Percentiles rank a stretch among this genome's conserved stretches.
Evolutionary conservation across 1,140 invertebrate genomes (phyloP).

Genomic region (Eciton burchellii): DNA sequence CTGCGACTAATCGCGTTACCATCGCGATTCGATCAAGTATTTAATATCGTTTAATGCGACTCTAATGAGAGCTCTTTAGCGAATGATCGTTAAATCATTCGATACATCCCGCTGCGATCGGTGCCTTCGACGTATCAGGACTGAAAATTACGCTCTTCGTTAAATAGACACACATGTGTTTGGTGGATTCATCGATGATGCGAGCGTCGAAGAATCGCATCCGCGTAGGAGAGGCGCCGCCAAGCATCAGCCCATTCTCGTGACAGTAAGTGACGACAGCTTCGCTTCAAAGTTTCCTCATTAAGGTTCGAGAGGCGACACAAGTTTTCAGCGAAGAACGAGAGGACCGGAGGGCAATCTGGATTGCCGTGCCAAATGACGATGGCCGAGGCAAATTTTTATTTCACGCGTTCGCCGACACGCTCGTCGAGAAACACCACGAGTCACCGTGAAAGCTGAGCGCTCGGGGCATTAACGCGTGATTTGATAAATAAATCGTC

Average conservation of each 20-base stretch:
- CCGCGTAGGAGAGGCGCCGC: constrained; percentile 9
- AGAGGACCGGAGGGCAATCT: constrained; percentile 47
- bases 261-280: constrained; percentile 40
- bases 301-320: constrained; percentile 47
- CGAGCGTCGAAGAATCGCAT: background rate
- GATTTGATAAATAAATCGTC: constrained; percentile 11
- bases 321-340: constrained; percentile 56
- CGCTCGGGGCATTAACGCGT: no score
- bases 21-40: background rate
- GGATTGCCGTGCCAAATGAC: constrained; percentile 42
- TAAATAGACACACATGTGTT: background rate
- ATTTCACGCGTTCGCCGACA: background rate
- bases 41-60: background rate
- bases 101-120: no score
- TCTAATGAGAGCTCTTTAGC: no score
- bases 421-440: background rate
- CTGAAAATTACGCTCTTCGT: no score
- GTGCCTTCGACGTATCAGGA: background rate
- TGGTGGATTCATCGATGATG: background rate
- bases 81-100: no score
- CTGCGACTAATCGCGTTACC: no score
- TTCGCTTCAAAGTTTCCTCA: constrained; percentile 65
- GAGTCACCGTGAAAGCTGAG: background rate
- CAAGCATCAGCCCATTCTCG: constrained; percentile 43
- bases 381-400: constrained; percentile 43